phyloP scores from a whole-genome alignment of 1,140 invertebrate species.

The Lepidotrigona ventralis region DNA sequence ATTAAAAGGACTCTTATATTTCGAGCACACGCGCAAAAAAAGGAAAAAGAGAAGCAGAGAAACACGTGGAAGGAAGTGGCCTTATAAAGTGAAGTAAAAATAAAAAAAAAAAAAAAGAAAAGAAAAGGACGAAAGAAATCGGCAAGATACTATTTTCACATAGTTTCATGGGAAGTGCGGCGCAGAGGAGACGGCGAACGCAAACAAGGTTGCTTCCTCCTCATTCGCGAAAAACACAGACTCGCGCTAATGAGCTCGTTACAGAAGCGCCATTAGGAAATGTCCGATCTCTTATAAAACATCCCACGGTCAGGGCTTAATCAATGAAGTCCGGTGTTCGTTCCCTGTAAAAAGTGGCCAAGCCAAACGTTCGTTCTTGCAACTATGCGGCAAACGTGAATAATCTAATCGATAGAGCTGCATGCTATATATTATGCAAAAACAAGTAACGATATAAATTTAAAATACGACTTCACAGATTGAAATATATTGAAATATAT shows the following conservation, averaged over 20 bases:
- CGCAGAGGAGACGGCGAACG: background rate
- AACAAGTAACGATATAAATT: background rate
- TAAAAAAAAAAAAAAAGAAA: background rate
- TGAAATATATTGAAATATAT: too few relatives aligned
- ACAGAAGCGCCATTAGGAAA: constrained; percentile 7
- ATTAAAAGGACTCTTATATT: background rate
- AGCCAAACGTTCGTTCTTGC: background rate
- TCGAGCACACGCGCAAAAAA: background rate
- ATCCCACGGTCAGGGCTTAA: background rate
- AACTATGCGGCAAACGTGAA: background rate
- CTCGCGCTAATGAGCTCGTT: constrained; percentile 64
- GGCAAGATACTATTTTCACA: background rate
- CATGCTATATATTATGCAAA: background rate
- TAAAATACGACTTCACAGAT: too few relatives aligned
- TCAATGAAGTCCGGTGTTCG: background rate
- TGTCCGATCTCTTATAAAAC: constrained; percentile 3
- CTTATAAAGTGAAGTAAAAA: too few relatives aligned
- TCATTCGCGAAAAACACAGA: constrained; percentile 15
- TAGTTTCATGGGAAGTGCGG: constrained; percentile 20
- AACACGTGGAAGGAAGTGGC: background rate
- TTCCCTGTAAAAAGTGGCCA: background rate
- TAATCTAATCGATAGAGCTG: background rate
- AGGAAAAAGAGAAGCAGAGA: background rate
- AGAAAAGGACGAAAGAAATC: background rate
- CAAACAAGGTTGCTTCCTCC: constrained; percentile 50